These are phyloP conservation scores for Synodontis membranacea DNA, from an alignment of 2,113 vertebrate genomes.

Conservation along the genomic window DNA sequence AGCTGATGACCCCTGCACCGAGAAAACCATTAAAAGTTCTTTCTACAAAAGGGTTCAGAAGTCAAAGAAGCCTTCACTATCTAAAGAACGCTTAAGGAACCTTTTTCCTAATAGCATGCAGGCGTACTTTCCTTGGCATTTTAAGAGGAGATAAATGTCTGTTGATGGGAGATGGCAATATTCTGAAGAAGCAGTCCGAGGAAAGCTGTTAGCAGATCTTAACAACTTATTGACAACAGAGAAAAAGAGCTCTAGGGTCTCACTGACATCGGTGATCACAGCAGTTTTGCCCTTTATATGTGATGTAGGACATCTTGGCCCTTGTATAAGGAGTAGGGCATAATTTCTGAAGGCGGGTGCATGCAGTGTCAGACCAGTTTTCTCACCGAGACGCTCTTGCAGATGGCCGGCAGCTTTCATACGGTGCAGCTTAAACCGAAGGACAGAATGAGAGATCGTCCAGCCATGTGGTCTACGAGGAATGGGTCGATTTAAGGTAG, in stretches of 20 bases:
- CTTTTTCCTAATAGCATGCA: not conserved
- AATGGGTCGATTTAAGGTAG: not conserved
- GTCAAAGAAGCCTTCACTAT: not conserved
- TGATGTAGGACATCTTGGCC: not conserved
- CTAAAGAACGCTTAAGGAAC: not conserved
- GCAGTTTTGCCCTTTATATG: not conserved
- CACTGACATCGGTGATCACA: not conserved
- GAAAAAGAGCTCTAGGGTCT: not conserved
- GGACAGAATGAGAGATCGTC: not conserved
- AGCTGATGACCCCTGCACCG: not conserved
- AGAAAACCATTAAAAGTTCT: not conserved
- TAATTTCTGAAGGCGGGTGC: not conserved
- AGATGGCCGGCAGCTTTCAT: conserved; percentile 10
- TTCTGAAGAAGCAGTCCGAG: not conserved
- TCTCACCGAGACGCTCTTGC: not conserved
- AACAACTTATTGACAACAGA: not conserved
- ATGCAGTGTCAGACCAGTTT: conserved; percentile 1
- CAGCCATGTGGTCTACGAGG: not conserved
- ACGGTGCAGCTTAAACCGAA: not conserved
- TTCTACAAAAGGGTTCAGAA: not conserved
- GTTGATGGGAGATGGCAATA: not conserved
- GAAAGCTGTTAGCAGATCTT: not conserved
- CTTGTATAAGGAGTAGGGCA: not conserved
- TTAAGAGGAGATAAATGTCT: not conserved
- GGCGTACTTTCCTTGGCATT: not conserved